Evolutionary conservation across 2,797 vertebrate genomes (phyloP).

Genomic region (Sandelia bainsii): DNA sequence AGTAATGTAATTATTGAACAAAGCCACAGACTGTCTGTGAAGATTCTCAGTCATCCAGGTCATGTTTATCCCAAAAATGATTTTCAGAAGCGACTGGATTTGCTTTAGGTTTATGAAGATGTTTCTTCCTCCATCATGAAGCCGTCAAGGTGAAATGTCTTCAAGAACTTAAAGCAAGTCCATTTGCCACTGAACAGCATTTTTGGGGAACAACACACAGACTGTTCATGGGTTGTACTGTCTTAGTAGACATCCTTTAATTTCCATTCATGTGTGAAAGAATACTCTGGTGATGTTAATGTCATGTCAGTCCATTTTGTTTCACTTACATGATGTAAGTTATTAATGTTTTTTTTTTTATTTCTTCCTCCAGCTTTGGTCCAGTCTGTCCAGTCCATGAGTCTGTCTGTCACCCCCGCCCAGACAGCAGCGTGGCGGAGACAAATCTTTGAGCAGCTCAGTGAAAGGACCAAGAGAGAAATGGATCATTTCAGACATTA

Average conservation of each 20-base stretch:
- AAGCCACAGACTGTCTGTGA: too few relatives aligned
- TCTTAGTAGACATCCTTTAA: too few relatives aligned
- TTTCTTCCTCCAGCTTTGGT: slow-evolving; percentile 81
- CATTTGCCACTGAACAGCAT: too few relatives aligned
- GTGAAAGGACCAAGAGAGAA: slow-evolving; percentile 92
- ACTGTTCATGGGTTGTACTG: neutral
- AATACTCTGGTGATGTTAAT: neutral
- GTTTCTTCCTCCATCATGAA: too few relatives aligned
- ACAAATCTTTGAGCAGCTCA: slow-evolving; percentile 97
- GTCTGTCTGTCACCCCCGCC: slow-evolving; percentile 89
- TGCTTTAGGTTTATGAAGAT: too few relatives aligned
- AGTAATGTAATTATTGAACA: neutral
- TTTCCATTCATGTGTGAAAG: neutral
- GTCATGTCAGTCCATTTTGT: neutral
- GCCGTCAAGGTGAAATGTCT: too few relatives aligned
- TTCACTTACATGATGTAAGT: neutral
- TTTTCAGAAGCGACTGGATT: too few relatives aligned
- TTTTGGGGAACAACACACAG: neutral
- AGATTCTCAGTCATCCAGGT: too few relatives aligned
- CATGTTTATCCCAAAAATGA: too few relatives aligned
- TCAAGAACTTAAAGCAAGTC: too few relatives aligned
- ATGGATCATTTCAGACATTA: slow-evolving; percentile 95
- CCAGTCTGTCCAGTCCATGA: slow-evolving; percentile 88
- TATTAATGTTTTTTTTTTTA: neutral
- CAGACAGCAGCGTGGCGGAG: slow-evolving; percentile 93